Evolutionary conservation across 2,113 vertebrate species (phyloP), one percentile per base, ranked within the genome.

Genomic region (Pterocles gutturalis): DNA sequence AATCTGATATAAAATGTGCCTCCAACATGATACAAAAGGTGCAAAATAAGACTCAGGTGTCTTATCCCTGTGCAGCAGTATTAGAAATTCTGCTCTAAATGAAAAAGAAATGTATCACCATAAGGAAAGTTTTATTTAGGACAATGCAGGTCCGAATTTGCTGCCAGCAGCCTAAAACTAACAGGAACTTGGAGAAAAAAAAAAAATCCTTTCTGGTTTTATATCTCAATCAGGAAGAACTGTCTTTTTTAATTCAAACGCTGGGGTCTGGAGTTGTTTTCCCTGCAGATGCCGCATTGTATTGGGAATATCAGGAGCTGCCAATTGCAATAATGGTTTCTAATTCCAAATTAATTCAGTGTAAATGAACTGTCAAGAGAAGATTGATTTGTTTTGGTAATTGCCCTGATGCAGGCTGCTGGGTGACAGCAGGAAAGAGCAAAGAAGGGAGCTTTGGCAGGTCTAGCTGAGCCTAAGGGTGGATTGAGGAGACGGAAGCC

Each of bases 291-390:
- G 65, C 92, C 0, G 1, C 3, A 2, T 96, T 98, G 98, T 98
- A 94, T 96, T 97, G 98, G 98, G 98, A 99, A 98, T 99, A 99
- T 98, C 98, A 97, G 98, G 89, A 98, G 97, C 98, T 99, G 98
- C 98, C 98, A 99, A 99, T 99, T 99, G 98, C 98, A 97, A 97
- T 99, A 99, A 99, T 98, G 98, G 98, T 96, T 97, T 96, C 98
- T 99, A 99, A 99, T 99, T 99, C 99, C 98, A 99, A 99, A 99
- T 99, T 99, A 99, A 99, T 98, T 98, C 98, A 99, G 99, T 98
- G 98, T 99, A 99, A 99, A 99, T 99, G 98, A 99, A 99, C 98
- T 99, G 99, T 99, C 99, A 99, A 95, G 86, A 98, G 98, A 99
- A 99, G 99, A 99, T 99, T 98, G 99, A 99, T 99, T 98, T 98